Conservation (phyloP, 2,888 invertebrate species). For the Megaustenia siamemsis region DNA sequence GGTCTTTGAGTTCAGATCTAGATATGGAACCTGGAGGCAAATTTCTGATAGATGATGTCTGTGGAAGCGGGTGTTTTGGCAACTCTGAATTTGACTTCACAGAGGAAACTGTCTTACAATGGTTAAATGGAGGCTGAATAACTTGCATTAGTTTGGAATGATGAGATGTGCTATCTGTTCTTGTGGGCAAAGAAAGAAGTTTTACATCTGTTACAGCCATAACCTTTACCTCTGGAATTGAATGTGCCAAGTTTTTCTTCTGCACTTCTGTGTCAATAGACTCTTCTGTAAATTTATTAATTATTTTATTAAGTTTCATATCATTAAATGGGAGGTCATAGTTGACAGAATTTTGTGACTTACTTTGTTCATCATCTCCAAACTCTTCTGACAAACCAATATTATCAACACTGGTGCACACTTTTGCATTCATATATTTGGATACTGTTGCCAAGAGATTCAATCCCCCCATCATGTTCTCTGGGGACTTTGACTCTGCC, state of each 20-base stretch:
- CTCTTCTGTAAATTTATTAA: not conserved
- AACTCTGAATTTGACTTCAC: not conserved
- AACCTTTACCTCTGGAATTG: constrained; percentile 12
- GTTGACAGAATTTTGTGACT: not conserved
- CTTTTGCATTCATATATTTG: constrained; percentile 43
- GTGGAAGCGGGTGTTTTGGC: not conserved
- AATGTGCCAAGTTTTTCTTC: not conserved
- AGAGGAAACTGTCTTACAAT: constrained; percentile 1
- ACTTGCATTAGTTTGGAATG: constrained; percentile 33
- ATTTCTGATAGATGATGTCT: not conserved
- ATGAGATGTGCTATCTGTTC: not conserved
- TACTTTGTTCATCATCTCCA: constrained; percentile 2
- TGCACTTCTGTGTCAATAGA: not conserved
- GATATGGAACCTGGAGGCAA: not conserved
- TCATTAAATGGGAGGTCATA: not conserved
- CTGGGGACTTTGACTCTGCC: constrained; percentile 24
- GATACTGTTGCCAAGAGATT: constrained; percentile 50
- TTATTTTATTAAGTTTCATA: not conserved
- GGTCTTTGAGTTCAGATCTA: not conserved
- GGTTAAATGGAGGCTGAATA: constrained; percentile 30
- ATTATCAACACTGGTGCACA: not conserved
- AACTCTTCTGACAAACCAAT: not conserved
- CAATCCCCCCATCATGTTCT: constrained; percentile 36
- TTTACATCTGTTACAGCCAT: constrained; percentile 22
- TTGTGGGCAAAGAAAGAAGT: constrained; percentile 24